Conservation (phyloP, 2,797 vertebrate genomes). For the Pyrocephalus nanus region DNA sequence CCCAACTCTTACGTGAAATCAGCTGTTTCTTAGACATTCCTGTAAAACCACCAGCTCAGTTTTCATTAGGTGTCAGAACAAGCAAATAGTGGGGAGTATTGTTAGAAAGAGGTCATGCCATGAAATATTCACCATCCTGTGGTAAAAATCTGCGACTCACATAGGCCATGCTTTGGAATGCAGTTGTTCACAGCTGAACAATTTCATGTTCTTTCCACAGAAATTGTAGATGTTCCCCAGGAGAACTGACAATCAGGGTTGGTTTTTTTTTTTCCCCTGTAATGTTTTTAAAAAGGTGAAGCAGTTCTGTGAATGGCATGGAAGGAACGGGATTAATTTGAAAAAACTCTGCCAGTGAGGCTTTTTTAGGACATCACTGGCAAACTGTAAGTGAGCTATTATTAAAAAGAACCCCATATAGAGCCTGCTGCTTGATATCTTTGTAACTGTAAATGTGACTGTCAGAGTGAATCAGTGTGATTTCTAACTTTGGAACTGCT, state of each 20-base stretch:
- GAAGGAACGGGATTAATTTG: neutral
- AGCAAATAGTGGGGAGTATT: neutral
- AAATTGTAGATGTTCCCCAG: neutral
- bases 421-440: neutral
- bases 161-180: neutral
- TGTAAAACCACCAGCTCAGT: neutral
- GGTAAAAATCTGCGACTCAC: neutral
- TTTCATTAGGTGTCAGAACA: conserved; percentile 23
- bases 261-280: neutral
- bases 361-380: neutral
- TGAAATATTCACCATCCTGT: neutral
- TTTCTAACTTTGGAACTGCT: neutral
- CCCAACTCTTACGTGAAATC: neutral
- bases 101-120: neutral
- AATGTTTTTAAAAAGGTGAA: neutral
- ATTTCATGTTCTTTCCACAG: neutral
- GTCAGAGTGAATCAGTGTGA: neutral
- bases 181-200: neutral
- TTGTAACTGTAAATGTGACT: neutral
- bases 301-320: neutral
- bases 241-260: neutral
- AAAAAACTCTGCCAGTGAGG: neutral
- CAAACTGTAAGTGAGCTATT: neutral
- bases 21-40: neutral
- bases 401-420: neutral